Evolutionary conservation across 2,888 invertebrate species (phyloP).

Genomic region (Drosophila colorata): DNA sequence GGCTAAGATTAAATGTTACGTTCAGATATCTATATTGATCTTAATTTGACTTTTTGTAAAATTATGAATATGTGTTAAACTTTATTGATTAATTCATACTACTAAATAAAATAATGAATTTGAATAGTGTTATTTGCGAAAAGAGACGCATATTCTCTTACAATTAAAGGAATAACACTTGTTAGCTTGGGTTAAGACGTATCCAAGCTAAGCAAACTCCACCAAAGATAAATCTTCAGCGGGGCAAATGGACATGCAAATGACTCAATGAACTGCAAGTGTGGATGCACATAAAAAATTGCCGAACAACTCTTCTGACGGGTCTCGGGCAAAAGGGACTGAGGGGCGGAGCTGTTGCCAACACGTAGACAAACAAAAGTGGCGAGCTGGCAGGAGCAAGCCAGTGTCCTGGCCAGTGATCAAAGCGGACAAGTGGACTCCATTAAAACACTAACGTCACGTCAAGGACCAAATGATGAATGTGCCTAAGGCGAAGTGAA

Average conservation of each 20-base stretch:
- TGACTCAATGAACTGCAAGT: constrained; percentile 57
- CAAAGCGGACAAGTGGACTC: constrained; percentile 80
- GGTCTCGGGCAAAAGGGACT: background rate
- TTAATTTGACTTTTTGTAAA: no score
- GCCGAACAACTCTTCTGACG: background rate
- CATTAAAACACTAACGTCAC: constrained; percentile 82
- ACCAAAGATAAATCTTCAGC: constrained; percentile 37
- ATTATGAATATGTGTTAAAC: no score
- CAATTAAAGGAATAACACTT: no score
- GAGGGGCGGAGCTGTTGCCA: constrained; percentile 46
- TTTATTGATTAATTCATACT: no score
- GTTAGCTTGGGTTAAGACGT: background rate
- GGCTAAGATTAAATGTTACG: no score
- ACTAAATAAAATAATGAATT: no score
- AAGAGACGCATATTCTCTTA: no score
- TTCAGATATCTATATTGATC: no score
- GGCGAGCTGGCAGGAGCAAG: constrained; percentile 9
- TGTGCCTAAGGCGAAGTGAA: constrained; percentile 67
- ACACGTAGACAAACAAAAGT: constrained; percentile 62
- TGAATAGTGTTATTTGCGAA: no score
- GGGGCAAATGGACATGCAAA: constrained; percentile 69
- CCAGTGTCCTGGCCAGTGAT: constrained; percentile 56
- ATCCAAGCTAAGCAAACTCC: background rate
- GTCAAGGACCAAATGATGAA: constrained; percentile 79
- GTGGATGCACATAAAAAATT: constrained; percentile 31